These are phyloP conservation scores for Emydura subglobosa DNA, from an alignment of 2,113 vertebrate species.

Conservation along the genomic window DNA sequence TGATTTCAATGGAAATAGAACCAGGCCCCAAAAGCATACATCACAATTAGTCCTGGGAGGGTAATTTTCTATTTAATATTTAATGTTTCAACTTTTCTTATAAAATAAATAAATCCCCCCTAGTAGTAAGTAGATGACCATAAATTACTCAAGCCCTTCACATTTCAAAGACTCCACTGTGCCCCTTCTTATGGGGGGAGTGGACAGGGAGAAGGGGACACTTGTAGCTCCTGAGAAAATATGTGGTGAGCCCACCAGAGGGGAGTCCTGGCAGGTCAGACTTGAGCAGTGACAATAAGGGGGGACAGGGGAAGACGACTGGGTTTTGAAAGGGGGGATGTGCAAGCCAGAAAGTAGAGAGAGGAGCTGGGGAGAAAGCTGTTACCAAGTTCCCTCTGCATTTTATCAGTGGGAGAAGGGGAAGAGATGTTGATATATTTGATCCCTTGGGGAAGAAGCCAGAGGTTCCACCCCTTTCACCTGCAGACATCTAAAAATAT, in stretches of 20 bases:
- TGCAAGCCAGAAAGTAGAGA: not conserved
- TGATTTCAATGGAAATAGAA: not conserved
- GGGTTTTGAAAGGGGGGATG: not conserved
- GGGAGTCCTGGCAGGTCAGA: not conserved
- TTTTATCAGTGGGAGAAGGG: not conserved
- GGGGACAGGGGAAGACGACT: not conserved
- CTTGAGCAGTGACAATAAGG: not conserved
- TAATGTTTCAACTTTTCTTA: not conserved
- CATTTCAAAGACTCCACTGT: not conserved
- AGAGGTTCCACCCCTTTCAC: not conserved
- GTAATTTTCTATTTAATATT: conserved; percentile 1
- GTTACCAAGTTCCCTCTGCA: not conserved
- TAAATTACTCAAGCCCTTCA: not conserved
- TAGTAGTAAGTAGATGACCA: not conserved
- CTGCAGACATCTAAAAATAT: not conserved
- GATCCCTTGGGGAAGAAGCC: not conserved
- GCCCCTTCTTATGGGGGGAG: not conserved
- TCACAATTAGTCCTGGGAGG: not conserved
- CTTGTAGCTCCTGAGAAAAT: not conserved
- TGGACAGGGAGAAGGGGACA: not conserved
- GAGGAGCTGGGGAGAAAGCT: not conserved
- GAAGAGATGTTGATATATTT: accelerated
- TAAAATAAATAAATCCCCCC: not conserved
- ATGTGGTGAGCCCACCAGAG: not conserved
- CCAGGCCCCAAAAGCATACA: not conserved